These are phyloP conservation scores for Peromyscus leucopus DNA, from an alignment of 2,113 vertebrate species.

Conservation along the genomic window DNA sequence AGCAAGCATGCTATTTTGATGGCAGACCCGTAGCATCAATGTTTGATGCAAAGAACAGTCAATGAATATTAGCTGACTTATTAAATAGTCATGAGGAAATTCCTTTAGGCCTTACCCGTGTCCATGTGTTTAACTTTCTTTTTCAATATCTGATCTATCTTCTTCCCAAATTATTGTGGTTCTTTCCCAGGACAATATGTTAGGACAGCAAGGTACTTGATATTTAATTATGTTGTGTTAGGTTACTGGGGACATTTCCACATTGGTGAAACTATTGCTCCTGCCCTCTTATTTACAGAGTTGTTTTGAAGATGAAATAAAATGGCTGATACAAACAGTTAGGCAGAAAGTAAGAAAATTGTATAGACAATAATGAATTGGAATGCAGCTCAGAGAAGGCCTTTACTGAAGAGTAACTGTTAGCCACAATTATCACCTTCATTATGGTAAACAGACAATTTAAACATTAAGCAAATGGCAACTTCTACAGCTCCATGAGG, in stretches of 20 bases:
- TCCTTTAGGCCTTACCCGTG: background rate
- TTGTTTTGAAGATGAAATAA: constrained; percentile 20
- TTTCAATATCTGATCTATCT: background rate
- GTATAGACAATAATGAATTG: background rate
- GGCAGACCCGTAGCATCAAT: background rate
- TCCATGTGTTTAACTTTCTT: background rate
- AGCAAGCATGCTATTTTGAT: background rate
- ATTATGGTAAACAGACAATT: background rate
- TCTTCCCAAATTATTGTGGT: background rate
- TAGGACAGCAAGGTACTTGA: background rate
- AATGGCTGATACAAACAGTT: background rate
- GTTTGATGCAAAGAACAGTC: background rate
- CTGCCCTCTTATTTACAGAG: background rate
- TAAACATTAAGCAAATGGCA: background rate
- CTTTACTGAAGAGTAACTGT: background rate
- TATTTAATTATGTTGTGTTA: background rate
- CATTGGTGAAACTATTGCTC: background rate
- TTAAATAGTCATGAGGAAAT: constrained; percentile 1
- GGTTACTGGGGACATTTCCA: background rate
- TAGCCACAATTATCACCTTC: background rate
- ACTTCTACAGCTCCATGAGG: background rate
- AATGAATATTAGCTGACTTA: background rate
- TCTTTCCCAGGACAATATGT: background rate
- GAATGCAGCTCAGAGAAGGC: background rate
- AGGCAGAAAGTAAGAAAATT: background rate